Percentiles rank a stretch among this genome's conserved stretches.
phyloP scores from a whole-genome alignment of 2,888 invertebrate genomes.

The Fabriciana adippe region DNA sequence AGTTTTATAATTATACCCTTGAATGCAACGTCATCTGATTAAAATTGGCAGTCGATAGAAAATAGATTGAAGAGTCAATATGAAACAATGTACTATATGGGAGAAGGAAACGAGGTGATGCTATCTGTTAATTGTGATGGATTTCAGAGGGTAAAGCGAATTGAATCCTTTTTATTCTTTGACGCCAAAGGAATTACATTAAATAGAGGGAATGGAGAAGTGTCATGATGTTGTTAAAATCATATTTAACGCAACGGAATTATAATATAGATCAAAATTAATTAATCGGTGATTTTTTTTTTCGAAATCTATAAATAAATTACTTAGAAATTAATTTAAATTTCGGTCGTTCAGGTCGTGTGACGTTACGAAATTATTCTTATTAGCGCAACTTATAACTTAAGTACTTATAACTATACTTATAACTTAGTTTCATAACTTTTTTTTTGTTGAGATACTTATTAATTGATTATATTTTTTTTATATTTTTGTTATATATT shows the following conservation, averaged over 20 bases:
- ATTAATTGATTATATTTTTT: too few relatives aligned
- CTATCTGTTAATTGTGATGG: constrained; percentile 37
- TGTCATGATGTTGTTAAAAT: too few relatives aligned
- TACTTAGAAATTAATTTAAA: too few relatives aligned
- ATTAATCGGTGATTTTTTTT: too few relatives aligned
- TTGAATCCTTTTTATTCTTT: constrained; percentile 26
- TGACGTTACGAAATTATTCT: too few relatives aligned
- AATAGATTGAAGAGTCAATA: constrained; percentile 48
- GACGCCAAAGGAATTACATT: constrained; percentile 2
- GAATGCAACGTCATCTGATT: constrained; percentile 78
- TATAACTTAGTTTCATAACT: too few relatives aligned
- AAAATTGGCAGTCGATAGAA: constrained; percentile 74
- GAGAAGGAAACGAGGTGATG: constrained; percentile 40
- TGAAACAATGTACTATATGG: constrained; percentile 33
- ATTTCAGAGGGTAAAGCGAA: constrained; percentile 26
- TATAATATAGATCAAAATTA: too few relatives aligned
- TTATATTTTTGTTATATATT: not conserved
- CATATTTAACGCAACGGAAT: too few relatives aligned
- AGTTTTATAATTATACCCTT: constrained; percentile 73
- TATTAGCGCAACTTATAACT: too few relatives aligned
- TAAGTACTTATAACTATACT: too few relatives aligned
- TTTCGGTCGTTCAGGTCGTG: too few relatives aligned
- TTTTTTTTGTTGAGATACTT: too few relatives aligned
- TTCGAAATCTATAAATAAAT: not conserved
- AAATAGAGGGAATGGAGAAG: not conserved